Evolutionary conservation across 2,888 invertebrate species (phyloP).

Genomic region (Onchidella celtica): DNA sequence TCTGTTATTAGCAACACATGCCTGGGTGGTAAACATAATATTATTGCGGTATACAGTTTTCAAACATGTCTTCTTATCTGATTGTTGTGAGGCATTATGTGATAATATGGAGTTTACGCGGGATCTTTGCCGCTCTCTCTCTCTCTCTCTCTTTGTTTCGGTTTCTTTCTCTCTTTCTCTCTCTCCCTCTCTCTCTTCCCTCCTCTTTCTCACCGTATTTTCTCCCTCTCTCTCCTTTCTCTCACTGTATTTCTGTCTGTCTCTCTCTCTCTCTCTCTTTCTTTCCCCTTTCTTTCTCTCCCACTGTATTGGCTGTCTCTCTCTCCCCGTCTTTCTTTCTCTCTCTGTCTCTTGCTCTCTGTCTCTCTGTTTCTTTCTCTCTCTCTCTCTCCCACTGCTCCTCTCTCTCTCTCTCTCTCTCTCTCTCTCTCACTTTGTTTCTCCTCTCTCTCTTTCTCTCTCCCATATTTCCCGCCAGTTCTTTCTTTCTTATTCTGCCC

Average conservation of each 20-base stretch:
- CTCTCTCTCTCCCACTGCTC: not conserved
- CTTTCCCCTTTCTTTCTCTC: not conserved
- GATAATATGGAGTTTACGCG: no score
- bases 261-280: not conserved
- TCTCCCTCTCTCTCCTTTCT: not conserved
- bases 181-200: no score
- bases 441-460: not conserved
- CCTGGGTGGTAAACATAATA: no score
- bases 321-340: not conserved
- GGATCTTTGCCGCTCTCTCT: no score
- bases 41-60: no score
- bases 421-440: not conserved
- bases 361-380: not conserved
- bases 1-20: no score
- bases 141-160: no score
- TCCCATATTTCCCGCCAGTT: not conserved
- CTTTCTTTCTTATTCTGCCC: not conserved
- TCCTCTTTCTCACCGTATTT: no score
- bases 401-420: not conserved
- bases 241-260: not conserved
- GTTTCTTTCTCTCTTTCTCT: no score
- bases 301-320: not conserved
- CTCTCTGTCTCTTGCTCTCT: not conserved
- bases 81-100: no score
- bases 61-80: no score